phyloP scores from a whole-genome alignment of 2,888 invertebrate species.

The Scaptomyza polygonia region DNA sequence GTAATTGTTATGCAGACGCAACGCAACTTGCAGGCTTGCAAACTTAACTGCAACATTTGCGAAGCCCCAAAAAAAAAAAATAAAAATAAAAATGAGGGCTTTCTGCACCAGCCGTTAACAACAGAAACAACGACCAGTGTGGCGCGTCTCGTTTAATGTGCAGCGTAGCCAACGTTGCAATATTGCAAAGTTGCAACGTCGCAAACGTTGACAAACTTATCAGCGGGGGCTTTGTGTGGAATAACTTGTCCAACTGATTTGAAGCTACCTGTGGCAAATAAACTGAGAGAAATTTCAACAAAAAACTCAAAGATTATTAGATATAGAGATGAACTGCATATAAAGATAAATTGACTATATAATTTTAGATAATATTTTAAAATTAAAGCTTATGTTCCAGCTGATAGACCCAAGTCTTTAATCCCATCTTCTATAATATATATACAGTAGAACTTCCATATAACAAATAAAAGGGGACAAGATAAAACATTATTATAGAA shows the following conservation, averaged over 20 bases:
- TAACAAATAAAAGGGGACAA: too few species aligned
- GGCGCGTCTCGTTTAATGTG: constrained; percentile 47
- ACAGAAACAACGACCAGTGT: not conserved
- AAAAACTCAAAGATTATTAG: too few species aligned
- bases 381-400: too few species aligned
- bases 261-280: constrained; percentile 16
- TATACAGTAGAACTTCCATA: too few species aligned
- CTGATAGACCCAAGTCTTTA: too few species aligned
- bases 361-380: too few species aligned
- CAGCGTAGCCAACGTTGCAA: constrained; percentile 21
- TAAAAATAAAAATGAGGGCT: constrained; percentile 33
- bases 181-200: constrained; percentile 30
- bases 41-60: constrained; percentile 37
- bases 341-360: too few species aligned
- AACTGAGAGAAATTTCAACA: constrained; percentile 35
- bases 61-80: constrained; percentile 50
- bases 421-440: too few species aligned
- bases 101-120: constrained; percentile 10
- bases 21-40: constrained; percentile 28
- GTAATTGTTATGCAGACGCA: constrained; percentile 74
- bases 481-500: too few species aligned
- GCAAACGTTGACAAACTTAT: constrained; percentile 63
- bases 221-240: constrained; percentile 32
- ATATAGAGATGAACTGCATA: too few species aligned
- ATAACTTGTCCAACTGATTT: constrained; percentile 42